A percentile compares a stretch with the other conserved stretches of the same genome.
Evolutionary conservation across 2,113 vertebrate genomes (phyloP).

Genomic region (Kryptolebias marmoratus): DNA sequence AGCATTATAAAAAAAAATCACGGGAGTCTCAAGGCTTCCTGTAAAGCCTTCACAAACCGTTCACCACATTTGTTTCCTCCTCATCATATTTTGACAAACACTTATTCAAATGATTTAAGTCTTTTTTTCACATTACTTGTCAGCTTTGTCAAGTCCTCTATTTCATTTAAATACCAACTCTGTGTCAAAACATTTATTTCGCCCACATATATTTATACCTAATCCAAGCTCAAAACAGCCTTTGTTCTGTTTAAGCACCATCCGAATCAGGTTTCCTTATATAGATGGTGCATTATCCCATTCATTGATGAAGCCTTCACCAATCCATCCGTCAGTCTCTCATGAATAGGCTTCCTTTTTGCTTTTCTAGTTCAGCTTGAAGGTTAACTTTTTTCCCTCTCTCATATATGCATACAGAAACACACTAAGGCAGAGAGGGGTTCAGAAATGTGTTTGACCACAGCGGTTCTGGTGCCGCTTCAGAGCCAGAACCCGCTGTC

Average conservation of each 20-base stretch:
- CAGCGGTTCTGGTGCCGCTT: background rate
- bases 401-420: background rate
- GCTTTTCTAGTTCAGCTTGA: slow-evolving; percentile 14
- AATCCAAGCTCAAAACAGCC: slow-evolving; percentile 43
- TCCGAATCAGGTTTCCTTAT: background rate
- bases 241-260: slow-evolving; percentile 32
- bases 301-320: slow-evolving; percentile 29
- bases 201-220: slow-evolving; percentile 24
- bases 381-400: slow-evolving; percentile 8
- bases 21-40: slow-evolving; percentile 15
- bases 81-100: slow-evolving; percentile 37
- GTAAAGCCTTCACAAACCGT: slow-evolving; percentile 23
- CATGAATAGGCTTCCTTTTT: slow-evolving; percentile 41
- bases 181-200: slow-evolving; percentile 33
- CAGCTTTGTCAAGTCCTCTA: slow-evolving; percentile 34
- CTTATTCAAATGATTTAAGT: slow-evolving; percentile 24
- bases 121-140: slow-evolving; percentile 11
- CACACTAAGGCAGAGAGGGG: background rate
- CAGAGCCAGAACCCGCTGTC: background rate
- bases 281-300: slow-evolving; percentile 27
- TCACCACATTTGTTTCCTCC: slow-evolving; percentile 15
- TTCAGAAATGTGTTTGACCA: background rate
- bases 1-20: slow-evolving; percentile 29
- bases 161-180: slow-evolving; percentile 20
- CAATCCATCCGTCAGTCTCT: slow-evolving; percentile 24